These are phyloP conservation scores for Sebastes ruberrimus DNA, from an alignment of 2,797 vertebrate species.

Conservation along the genomic window DNA sequence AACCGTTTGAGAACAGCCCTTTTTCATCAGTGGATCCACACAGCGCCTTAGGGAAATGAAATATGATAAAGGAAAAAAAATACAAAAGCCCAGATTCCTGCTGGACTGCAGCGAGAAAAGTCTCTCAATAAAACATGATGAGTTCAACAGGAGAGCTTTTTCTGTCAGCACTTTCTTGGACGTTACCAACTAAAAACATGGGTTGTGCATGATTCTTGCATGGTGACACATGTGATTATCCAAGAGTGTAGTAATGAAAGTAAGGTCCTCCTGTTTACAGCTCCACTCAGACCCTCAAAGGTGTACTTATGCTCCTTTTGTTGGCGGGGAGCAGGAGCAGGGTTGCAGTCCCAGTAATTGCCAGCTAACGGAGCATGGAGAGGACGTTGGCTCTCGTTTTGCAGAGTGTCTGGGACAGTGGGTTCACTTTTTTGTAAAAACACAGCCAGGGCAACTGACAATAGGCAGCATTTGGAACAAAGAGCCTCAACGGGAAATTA, in stretches of 20 bases:
- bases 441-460: not conserved
- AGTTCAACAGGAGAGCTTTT: not conserved
- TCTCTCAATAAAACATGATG: constrained; percentile 34
- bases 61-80: constrained; percentile 31
- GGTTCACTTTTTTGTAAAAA: constrained; percentile 35
- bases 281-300: constrained; percentile 12
- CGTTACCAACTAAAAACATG: not conserved
- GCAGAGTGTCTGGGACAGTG: constrained; percentile 24
- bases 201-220: not conserved
- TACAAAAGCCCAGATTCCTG: constrained; percentile 14
- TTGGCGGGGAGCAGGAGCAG: constrained; percentile 5
- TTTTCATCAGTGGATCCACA: constrained; percentile 25
- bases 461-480: constrained; percentile 21
- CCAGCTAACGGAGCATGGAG: constrained; percentile 55
- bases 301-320: constrained; percentile 42
- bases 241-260: constrained; percentile 9
- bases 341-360: constrained; percentile 57
- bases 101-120: constrained; percentile 18
- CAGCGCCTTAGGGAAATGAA: constrained; percentile 17
- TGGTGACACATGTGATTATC: constrained; percentile 16
- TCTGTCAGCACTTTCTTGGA: not conserved
- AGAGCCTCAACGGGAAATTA: constrained; percentile 2
- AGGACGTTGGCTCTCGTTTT: constrained; percentile 51
- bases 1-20: constrained; percentile 42
- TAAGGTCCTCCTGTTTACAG: constrained; percentile 5